Conservation (phyloP, 2,797 vertebrate species). For the Anguilla obscura region DNA sequence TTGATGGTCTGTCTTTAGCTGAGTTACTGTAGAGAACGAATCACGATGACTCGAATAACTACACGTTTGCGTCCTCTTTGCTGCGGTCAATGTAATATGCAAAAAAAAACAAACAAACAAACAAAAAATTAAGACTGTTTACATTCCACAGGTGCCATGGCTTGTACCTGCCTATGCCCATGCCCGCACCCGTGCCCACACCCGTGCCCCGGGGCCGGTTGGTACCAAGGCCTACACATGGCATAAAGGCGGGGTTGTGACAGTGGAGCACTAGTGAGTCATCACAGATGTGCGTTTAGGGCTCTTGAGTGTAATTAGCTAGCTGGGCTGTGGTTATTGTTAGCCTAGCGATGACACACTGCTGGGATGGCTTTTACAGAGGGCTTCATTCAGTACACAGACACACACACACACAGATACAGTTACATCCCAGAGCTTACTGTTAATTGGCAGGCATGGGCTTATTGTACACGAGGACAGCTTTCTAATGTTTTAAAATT, state of each 20-base stretch:
- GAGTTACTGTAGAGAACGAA: not conserved
- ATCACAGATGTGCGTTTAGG: not conserved
- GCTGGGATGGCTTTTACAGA: not conserved
- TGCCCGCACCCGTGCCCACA: not conserved
- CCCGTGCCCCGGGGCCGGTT: not conserved
- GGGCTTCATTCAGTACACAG: not conserved
- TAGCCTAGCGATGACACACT: constrained; percentile 13
- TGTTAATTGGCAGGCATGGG: not conserved
- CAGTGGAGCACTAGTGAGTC: not conserved
- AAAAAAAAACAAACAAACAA: not conserved
- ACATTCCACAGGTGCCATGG: not conserved
- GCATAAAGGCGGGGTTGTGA: not conserved
- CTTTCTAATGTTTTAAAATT: not conserved
- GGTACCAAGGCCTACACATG: not conserved
- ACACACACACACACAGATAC: not conserved
- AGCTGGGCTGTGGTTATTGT: constrained; percentile 1
- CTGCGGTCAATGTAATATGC: not conserved
- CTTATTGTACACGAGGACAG: not conserved
- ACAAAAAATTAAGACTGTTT: not conserved
- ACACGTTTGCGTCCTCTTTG: not conserved
- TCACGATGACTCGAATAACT: not conserved
- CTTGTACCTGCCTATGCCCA: not conserved
- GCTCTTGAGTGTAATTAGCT: not conserved
- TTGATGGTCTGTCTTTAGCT: not conserved
- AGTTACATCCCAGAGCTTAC: not conserved